phyloP scores from a whole-genome alignment of 2,888 invertebrate genomes.

The Cyaniris semiargus region DNA sequence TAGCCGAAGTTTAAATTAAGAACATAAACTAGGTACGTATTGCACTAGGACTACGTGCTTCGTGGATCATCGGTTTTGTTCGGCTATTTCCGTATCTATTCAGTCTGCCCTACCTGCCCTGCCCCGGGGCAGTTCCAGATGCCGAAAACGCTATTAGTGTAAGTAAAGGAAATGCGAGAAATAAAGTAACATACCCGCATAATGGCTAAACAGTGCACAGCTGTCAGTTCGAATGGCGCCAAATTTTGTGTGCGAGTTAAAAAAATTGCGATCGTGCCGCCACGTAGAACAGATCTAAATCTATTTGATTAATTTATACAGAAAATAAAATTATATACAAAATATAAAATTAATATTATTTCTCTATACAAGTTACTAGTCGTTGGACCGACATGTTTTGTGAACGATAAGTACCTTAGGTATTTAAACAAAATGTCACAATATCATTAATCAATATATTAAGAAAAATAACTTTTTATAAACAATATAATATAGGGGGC shows the following conservation, averaged over 20 bases:
- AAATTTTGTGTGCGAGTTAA: constrained; percentile 54
- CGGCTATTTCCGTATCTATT: no score
- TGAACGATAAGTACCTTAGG: constrained; percentile 70
- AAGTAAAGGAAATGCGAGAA: background rate
- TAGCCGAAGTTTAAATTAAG: no score
- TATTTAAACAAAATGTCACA: constrained; percentile 46
- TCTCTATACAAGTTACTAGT: constrained; percentile 62
- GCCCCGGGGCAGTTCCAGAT: no score
- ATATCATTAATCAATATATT: constrained; percentile 39
- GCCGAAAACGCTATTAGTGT: no score
- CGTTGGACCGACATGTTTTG: constrained; percentile 54
- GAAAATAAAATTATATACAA: constrained; percentile 74
- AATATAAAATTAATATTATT: constrained; percentile 76
- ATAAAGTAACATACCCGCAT: background rate
- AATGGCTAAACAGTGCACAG: constrained; percentile 6
- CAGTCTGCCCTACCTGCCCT: no score
- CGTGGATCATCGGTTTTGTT: no score
- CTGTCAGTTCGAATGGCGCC: constrained; percentile 7
- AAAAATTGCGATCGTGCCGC: constrained; percentile 42
- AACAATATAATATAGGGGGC: constrained; percentile 30
- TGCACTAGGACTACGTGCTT: no score
- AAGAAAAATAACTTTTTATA: constrained; percentile 33
- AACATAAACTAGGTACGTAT: no score
- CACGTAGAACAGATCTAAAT: constrained; percentile 65
- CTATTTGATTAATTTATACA: constrained; percentile 74